phyloP scores from a whole-genome alignment of 2,113 vertebrate genomes.

The Puma concolor region DNA sequence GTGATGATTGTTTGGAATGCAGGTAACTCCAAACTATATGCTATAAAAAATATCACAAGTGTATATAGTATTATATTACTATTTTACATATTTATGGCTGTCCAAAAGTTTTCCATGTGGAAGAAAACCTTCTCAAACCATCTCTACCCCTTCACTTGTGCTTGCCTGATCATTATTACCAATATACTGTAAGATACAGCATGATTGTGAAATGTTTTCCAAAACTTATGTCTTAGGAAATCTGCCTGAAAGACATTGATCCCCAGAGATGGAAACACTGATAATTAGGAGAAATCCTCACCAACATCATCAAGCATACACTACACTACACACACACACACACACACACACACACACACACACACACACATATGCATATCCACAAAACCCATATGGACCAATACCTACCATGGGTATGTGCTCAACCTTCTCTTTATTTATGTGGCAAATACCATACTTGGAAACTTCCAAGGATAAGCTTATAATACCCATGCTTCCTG shows the following conservation, averaged over 20 bases:
- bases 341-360: not conserved
- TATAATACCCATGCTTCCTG: not conserved
- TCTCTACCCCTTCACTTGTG: not conserved
- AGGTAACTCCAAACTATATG: not conserved
- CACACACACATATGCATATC: no score
- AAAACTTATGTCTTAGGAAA: not conserved
- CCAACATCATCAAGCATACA: not conserved
- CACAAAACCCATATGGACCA: not conserved
- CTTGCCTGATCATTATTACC: not conserved
- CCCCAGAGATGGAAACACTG: not conserved
- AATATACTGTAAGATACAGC: not conserved
- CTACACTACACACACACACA: fast-evolving
- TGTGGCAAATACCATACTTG: not conserved
- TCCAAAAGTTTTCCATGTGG: not conserved
- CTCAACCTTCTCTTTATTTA: not conserved
- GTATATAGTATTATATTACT: not conserved
- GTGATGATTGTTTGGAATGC: not conserved
- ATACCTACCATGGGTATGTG: not conserved
- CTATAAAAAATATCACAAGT: not conserved
- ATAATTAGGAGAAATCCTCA: not conserved
- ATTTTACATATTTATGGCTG: not conserved
- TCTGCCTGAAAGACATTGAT: not conserved
- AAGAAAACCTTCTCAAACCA: not conserved
- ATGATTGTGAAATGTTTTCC: not conserved
- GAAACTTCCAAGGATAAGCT: not conserved